Percentiles rank a stretch among this genome's conserved stretches.
These are phyloP conservation scores for Eurypyga helias DNA, from an alignment of 2,113 vertebrate genomes.

Conservation along the genomic window DNA sequence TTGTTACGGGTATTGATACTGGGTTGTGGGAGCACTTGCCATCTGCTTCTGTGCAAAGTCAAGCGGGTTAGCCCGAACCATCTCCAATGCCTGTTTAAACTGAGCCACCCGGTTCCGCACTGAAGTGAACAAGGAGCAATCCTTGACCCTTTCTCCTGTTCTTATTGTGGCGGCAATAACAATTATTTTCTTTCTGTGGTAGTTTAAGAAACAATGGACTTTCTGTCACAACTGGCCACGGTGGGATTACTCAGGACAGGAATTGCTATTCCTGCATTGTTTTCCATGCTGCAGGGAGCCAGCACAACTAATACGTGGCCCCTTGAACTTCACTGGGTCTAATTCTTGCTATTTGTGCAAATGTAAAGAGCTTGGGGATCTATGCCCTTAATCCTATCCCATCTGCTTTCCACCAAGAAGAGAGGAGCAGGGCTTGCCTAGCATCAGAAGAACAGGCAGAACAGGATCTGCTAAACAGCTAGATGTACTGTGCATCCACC, in stretches of 20 bases:
- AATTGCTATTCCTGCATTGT: not conserved
- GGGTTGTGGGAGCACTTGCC: conserved; percentile 25
- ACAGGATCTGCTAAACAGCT: not conserved
- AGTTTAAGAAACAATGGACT: not conserved
- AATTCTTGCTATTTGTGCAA: not conserved
- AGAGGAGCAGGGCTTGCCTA: not conserved
- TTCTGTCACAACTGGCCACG: not conserved
- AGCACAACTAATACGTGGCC: not conserved
- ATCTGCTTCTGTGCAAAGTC: not conserved
- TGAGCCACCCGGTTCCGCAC: not conserved
- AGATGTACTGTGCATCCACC: not conserved
- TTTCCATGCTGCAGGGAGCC: not conserved
- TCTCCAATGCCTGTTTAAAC: not conserved
- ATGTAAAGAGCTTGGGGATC: not conserved
- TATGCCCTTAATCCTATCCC: not conserved
- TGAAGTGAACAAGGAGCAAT: not conserved
- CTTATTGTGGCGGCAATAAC: not conserved
- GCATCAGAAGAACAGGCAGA: not conserved
- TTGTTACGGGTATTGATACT: not conserved
- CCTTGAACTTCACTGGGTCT: not conserved
- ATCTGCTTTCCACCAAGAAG: conserved; percentile 2
- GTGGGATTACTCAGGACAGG: not conserved
- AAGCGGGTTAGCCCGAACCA: not conserved
- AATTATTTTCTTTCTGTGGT: not conserved
- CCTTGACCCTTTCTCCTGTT: not conserved